Conservation (phyloP, 2,797 vertebrate species). For the Choloepus didactylus region DNA sequence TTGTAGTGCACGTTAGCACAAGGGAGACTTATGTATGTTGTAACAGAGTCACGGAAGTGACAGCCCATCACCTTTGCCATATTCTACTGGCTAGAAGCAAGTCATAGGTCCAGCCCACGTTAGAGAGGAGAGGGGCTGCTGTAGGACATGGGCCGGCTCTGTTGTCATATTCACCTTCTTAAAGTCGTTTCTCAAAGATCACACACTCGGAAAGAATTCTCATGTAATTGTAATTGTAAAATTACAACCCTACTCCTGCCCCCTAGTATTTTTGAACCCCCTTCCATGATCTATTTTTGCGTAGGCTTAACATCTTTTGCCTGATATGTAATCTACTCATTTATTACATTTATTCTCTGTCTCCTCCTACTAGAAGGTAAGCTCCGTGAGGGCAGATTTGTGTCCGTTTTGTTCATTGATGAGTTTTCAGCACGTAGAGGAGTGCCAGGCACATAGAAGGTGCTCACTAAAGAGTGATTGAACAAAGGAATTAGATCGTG, state of each 20-base stretch:
- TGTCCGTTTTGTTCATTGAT: background rate
- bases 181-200: background rate
- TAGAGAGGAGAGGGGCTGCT: background rate
- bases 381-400: background rate
- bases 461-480: background rate
- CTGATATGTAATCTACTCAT: background rate
- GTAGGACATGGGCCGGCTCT: too few species aligned
- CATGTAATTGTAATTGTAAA: background rate
- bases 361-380: background rate
- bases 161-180: background rate
- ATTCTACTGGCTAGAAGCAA: background rate
- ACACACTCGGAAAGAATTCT: background rate
- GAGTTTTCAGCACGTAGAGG: background rate
- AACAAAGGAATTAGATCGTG: background rate
- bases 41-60: rapidly evolving
- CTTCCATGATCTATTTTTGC: background rate
- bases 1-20: background rate
- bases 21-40: background rate
- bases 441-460: background rate
- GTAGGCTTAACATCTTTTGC: background rate
- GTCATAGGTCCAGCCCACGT: background rate
- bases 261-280: background rate
- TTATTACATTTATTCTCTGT: background rate
- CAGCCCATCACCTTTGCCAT: background rate
- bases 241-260: background rate